Evolutionary conservation across 2,797 vertebrate genomes (phyloP), one percentile per base, ranked within the genome.

Genomic region (Acanthurus tractus): DNA sequence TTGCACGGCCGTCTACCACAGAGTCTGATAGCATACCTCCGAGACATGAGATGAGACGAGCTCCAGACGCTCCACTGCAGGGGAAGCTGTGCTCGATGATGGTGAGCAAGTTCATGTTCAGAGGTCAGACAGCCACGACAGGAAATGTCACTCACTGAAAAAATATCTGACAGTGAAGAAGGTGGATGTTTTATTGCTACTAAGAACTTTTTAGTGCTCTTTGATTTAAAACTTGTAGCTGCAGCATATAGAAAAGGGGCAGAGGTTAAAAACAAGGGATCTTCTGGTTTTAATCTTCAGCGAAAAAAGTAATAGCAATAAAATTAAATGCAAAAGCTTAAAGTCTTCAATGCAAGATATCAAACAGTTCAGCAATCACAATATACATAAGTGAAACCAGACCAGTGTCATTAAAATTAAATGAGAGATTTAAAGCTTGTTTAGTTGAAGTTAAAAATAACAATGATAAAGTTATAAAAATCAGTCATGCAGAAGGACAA

Each of bases 1-100:
- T 75, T 63, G 87, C 90, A 88, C 65, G 81, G 83, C 81, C 55
- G 74, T 88, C 85, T 53, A 78, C 82, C 79, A 63, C 82, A 36
- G 36, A 69, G 79, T 58, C 80, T 52, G 65, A 84, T 84, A 68
- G 81, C 70, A 76, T 70, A 74, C 70, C 82, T 76, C 45, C 1
- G 75, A 82, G 82, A 82, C 73, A 63, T 15, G 78, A 61, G 79
- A 79, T 12, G 73, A 74, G 82, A 79, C 78, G 82, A 78, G 83
- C 74, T 79, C 13, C 82, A 90, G 84, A 73, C 81, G 40, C 71
- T 69, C 38, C 7, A 6, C 34, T 63, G 50, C 38, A 6, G 4
- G 56, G 73, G 59, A 59, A 52, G 14, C 63, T 38, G 15, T 8
- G 70, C 66, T 46, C 11, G 54, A 55, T 14, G 63, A 63, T n/a